phyloP scores from a whole-genome alignment of 1,140 invertebrate genomes.

The Dreissena polymorpha region DNA sequence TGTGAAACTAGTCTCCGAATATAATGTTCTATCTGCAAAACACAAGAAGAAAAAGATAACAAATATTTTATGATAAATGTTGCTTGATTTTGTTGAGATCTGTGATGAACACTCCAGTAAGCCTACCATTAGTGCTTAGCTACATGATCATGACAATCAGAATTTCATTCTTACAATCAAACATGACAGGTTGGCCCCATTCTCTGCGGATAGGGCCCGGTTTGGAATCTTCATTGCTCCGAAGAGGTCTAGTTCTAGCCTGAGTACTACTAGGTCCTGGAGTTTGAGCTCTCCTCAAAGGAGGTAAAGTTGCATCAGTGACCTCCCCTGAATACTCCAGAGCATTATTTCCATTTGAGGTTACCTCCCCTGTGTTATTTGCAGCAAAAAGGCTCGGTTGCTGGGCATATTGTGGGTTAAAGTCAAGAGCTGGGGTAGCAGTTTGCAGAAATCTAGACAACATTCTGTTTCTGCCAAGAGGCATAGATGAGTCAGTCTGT shows the following conservation, averaged over 20 bases:
- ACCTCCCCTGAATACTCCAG: not conserved
- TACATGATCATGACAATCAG: too few relatives aligned
- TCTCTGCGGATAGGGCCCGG: not conserved
- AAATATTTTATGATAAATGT: too few relatives aligned
- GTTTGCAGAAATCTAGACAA: not conserved
- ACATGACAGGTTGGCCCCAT: conserved; percentile 37
- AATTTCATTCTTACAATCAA: conserved; percentile 34
- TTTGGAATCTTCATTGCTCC: conserved; percentile 11
- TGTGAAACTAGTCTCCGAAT: too few relatives aligned
- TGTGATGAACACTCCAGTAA: too few relatives aligned
- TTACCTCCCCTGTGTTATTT: not conserved
- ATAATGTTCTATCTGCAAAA: too few relatives aligned
- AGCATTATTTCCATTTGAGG: not conserved
- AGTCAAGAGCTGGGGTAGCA: conserved; percentile 47
- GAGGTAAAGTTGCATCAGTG: not conserved
- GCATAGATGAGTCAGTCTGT: not conserved
- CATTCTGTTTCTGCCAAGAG: not conserved
- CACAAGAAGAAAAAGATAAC: too few relatives aligned
- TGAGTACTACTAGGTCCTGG: not conserved
- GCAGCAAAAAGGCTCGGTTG: not conserved
- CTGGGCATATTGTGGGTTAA: conserved; percentile 17
- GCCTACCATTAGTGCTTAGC: too few relatives aligned
- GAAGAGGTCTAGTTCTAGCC: not conserved
- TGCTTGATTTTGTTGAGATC: too few relatives aligned
- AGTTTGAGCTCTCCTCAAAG: not conserved